phyloP scores from a whole-genome alignment of 37 sponge, comb jelly and placozoan species.

The Aphrocallistes beatrix region DNA sequence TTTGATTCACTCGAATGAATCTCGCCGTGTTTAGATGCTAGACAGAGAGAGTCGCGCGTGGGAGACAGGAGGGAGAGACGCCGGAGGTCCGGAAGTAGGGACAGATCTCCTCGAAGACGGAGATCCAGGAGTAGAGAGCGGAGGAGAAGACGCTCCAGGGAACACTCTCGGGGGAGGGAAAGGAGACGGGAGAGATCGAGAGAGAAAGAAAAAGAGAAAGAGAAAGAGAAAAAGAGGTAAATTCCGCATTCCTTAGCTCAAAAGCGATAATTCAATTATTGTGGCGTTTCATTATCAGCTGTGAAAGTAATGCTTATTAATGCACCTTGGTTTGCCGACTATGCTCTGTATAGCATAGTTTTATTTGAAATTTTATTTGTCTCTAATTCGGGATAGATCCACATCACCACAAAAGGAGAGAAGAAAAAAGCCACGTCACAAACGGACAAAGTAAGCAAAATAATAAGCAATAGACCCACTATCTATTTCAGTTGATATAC shows the following conservation, averaged over 20 bases:
- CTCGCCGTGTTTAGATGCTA: no score
- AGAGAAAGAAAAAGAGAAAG: background rate
- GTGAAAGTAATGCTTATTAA: no score
- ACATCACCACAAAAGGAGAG: background rate
- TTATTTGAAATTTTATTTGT: no score
- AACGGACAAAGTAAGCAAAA: background rate
- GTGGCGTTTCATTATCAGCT: background rate
- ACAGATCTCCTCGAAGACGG: conserved; percentile 14
- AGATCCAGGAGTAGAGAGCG: background rate
- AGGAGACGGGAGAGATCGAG: background rate
- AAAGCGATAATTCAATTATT: no score
- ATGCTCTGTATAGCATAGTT: no score
- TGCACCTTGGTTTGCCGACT: no score
- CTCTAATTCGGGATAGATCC: background rate
- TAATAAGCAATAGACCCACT: background rate
- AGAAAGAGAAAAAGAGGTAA: background rate
- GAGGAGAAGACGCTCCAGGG: background rate
- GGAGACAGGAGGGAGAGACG: background rate
- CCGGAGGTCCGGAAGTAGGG: background rate
- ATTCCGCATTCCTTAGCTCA: no score
- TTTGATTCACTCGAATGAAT: no score
- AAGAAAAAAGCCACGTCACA: background rate
- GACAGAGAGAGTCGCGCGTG: no score
- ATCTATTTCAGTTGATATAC: no score
- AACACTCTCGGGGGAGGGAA: background rate